Evolutionary conservation across 2,797 vertebrate genomes (phyloP), one percentile per base, ranked within the genome.

Genomic region (Melanotaenia maccullochi): DNA sequence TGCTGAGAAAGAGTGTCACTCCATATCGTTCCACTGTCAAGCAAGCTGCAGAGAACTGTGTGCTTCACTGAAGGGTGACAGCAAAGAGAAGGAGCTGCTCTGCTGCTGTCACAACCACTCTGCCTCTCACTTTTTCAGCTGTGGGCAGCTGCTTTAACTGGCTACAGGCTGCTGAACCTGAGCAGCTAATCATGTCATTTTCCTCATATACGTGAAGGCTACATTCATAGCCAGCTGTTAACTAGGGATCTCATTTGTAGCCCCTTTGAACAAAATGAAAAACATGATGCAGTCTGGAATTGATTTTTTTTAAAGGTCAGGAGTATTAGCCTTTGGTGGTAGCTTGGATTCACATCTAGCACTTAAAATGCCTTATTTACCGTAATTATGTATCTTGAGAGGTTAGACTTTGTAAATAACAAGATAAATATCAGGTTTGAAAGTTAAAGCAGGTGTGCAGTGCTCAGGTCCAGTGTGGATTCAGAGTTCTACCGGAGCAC

Each of bases 41-140:
- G 55, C 75, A 65, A 87, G 87, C 69, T 67, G 75, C 86, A 71
- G 81, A 87, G 85, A 78, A 73, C 82, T 61, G 61, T 22, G 79
- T 75, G 89, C 89, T 89, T 78, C 86, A 87, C 83, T 88, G 89
- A 90, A 88, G 88, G 87, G 82, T 88, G 89, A 92, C 92, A 86
- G 87, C 58, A 60, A 68, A 85, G 81, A 85, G 88, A 93, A 86
- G 88, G 83, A 79, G 75, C 65, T 52, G 60, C 81, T 80, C 90
- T 85, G 87, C 85, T 77, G 71, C 86, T 92, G 90, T 91, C 92
- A 90, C 36, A 69, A 84, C 69, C 82, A 74, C 68, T 86, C 84
- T 79, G 51, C 69, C 64, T 85, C 78, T 75, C 70, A 3, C 70
- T 76, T 83, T 28, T 75, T 81, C 68, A 63, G 73, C 81, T 76